Percentiles rank a stretch among this genome's conserved stretches.
These are phyloP conservation scores for Diphyllodes magnificus DNA, from an alignment of 2,113 vertebrate species.

Conservation along the genomic window DNA sequence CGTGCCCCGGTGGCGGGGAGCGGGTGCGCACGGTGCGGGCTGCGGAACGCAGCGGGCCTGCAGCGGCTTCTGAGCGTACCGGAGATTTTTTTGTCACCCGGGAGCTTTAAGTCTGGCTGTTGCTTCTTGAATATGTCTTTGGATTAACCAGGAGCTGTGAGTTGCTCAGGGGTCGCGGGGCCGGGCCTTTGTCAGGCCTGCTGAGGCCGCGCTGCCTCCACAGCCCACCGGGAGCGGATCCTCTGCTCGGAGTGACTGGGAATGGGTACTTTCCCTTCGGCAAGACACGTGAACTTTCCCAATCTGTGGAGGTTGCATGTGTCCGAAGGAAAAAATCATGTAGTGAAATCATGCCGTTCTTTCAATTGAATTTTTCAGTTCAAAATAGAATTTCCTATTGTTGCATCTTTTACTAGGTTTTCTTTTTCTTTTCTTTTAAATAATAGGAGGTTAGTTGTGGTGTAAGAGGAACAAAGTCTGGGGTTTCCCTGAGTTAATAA, in stretches of 20 bases:
- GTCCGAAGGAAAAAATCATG: neutral
- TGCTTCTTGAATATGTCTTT: fast-evolving
- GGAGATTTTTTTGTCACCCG: neutral
- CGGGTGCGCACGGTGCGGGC: neutral
- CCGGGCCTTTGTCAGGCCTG: neutral
- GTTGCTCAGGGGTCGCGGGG: neutral
- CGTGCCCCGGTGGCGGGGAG: neutral
- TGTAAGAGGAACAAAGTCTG: neutral
- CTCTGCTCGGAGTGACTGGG: neutral
- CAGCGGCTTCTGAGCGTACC: neutral
- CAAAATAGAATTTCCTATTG: neutral
- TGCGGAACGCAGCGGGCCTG: neutral
- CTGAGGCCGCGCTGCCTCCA: neutral
- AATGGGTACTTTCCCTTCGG: too few relatives aligned
- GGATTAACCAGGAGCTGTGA: fast-evolving
- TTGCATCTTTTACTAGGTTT: neutral
- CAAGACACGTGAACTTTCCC: fast-evolving
- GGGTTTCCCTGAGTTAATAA: neutral
- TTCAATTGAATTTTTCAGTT: neutral
- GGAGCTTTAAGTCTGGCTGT: neutral
- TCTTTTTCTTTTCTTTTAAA: neutral
- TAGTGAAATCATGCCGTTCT: fast-evolving
- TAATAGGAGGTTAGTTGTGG: neutral
- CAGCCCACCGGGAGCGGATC: neutral
- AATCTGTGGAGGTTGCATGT: fast-evolving